Evolutionary conservation across 1,140 invertebrate species (phyloP).

Genomic region (Trichomalopsis sarcophagae): DNA sequence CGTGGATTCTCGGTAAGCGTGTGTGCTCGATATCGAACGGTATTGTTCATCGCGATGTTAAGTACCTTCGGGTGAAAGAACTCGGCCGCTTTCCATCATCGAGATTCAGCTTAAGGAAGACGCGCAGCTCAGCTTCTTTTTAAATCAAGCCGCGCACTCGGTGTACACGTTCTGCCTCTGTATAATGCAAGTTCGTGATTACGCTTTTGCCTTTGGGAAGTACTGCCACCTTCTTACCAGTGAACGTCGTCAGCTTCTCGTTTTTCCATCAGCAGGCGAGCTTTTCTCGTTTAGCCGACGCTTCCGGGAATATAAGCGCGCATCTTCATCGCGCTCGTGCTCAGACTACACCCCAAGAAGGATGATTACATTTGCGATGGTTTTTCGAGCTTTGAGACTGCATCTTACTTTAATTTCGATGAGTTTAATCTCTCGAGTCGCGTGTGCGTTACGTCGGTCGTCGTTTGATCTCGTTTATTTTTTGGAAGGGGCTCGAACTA

Average conservation of each 20-base stretch:
- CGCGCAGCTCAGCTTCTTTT: neutral
- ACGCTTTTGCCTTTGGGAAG: too few species aligned
- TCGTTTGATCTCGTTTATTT: too few species aligned
- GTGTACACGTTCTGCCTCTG: neutral
- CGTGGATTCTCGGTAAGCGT: neutral
- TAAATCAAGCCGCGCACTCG: neutral
- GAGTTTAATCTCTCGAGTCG: too few species aligned
- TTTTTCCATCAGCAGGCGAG: neutral
- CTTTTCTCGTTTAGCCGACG: neutral
- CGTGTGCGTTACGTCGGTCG: too few species aligned
- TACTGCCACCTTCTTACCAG: neutral
- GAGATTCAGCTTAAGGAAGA: neutral
- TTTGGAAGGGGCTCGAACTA: too few species aligned
- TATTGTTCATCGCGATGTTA: neutral
- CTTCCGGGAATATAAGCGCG: neutral
- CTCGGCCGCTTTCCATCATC: neutral
- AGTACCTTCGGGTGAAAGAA: constrained; percentile 1
- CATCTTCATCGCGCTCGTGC: too few species aligned
- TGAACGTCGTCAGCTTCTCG: neutral
- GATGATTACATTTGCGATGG: too few species aligned
- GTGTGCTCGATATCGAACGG: neutral
- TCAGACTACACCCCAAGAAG: too few species aligned
- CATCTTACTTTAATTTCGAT: too few species aligned
- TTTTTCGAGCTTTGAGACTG: too few species aligned
- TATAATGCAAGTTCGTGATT: neutral